Percentiles rank a stretch among this genome's conserved stretches.
phyloP scores from a whole-genome alignment of 1,140 invertebrate genomes.

The Pseudomyrmex cubaensis region DNA sequence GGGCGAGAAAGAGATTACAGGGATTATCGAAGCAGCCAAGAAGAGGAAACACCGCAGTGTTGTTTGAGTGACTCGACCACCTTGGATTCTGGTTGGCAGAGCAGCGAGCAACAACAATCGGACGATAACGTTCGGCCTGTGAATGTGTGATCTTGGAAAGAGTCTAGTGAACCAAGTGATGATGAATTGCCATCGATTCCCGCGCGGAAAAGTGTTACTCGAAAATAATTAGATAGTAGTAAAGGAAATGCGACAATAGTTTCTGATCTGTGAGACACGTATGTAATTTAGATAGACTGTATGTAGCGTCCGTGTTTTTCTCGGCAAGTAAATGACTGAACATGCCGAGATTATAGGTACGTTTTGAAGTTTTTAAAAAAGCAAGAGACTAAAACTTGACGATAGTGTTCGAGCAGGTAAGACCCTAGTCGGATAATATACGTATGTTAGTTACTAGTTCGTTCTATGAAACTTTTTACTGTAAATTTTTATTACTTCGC shows the following conservation, averaged over 20 bases:
- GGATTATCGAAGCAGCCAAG: conserved; percentile 75
- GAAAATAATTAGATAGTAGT: not conserved
- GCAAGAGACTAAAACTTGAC: not conserved
- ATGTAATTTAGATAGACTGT: conserved; percentile 36
- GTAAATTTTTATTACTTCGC: no score
- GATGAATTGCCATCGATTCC: not conserved
- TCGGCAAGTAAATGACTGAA: not conserved
- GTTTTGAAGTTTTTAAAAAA: conserved; percentile 5
- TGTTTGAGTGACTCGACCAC: conserved; percentile 79
- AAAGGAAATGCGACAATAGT: conserved; percentile 40
- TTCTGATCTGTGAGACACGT: conserved; percentile 18
- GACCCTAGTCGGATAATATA: conserved; percentile 12
- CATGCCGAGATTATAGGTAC: not conserved
- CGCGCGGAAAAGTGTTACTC: not conserved
- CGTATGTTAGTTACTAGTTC: not conserved
- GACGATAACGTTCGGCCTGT: conserved; percentile 80
- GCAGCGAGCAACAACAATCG: conserved; percentile 75
- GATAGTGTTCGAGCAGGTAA: not conserved
- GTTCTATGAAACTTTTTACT: no score
- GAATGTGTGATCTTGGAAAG: conserved; percentile 77
- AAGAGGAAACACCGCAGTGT: conserved; percentile 77
- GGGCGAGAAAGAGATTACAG: conserved; percentile 76
- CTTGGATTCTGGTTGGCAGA: conserved; percentile 79
- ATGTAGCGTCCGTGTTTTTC: not conserved
- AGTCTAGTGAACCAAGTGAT: not conserved